A percentile compares a stretch with the other conserved stretches of the same genome.
Evolutionary conservation across 2,888 invertebrate genomes (phyloP).

Genomic region (Synergus itoensis): DNA sequence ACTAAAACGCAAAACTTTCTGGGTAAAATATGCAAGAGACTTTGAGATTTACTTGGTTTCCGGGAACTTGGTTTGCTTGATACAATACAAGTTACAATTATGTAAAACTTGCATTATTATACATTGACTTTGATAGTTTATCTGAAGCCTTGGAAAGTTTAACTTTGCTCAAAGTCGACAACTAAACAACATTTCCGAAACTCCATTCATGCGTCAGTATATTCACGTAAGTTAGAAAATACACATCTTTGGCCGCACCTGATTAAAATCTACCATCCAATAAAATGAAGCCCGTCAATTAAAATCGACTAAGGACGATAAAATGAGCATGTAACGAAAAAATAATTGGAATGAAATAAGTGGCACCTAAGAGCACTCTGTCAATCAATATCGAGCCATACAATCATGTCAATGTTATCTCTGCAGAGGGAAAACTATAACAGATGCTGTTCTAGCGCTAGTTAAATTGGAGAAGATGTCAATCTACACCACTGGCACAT

Average conservation of each 20-base stretch:
- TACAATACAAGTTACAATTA: not conserved
- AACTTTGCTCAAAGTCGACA: too few species aligned
- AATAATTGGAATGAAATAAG: not conserved
- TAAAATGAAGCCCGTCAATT: not conserved
- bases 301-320: not conserved
- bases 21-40: not conserved
- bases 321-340: not conserved
- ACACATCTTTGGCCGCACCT: not conserved
- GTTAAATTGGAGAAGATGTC: conserved; percentile 33
- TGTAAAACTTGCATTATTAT: too few species aligned
- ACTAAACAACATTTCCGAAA: too few species aligned
- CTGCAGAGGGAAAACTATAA: not conserved
- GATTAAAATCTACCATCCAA: not conserved
- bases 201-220: too few species aligned
- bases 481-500: conserved; percentile 18
- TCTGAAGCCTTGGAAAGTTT: too few species aligned
- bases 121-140: too few species aligned
- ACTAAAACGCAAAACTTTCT: not conserved
- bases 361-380: not conserved
- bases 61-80: not conserved
- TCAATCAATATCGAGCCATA: conserved; percentile 4
- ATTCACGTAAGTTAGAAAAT: too few species aligned
- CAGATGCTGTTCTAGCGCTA: conserved; percentile 6
- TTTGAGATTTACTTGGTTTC: not conserved
- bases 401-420: conserved; percentile 31